Base-by-base conservation (phyloP, 2,888 invertebrate species). In the Lumbricus terrestris region DNA sequence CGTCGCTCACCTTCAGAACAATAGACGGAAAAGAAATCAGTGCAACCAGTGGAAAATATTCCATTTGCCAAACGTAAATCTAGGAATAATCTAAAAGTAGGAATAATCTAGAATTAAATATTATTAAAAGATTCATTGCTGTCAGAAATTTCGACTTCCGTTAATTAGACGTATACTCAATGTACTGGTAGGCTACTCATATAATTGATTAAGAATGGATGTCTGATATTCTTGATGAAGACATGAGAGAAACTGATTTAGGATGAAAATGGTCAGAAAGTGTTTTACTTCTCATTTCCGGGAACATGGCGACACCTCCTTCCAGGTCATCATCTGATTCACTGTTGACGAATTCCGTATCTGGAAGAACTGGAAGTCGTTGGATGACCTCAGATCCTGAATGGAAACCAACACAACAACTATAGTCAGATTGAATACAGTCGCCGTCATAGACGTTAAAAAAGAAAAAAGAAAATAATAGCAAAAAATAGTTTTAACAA, bases 321-420 rank as follows among this genome's bases (percentile, higher is more conserved):
- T 85, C 85, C 85, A 85, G 5, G 6, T 85, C 85, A 35, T 85
- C 85, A n/a, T 85, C 85, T 13, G 85, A 85, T 35, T 85, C 85
- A 18, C 85, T 85, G 85, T 37, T 35, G 5, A 85, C 85, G 16
- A 85, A 85, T 85, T 85, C 85, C 18, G 85, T 85, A 34, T 85
- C 35, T 0, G 85, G 85, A 85, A 85, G 8, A 85, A 85, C 23
- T 18, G 85, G 85, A 85, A 35, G 85, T 34, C 18, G 11, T n/a
- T 69, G 69, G 69, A 69, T 69, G 69, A 11, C 69, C 69, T 69
- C 29, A 11, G 29, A 6, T n/a, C 69, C 69, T 69, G 69, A 69
- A n/a, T n/a, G n/a, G n/a, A 69, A 69, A 69, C 69, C 69, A n/a
- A n/a, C n/a, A 69, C 11, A 3, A 69, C 0, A 54, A 23, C 23